A percentile compares a stretch with the other conserved stretches of the same genome.
phyloP scores from a whole-genome alignment of 2,888 invertebrate species.

The Nomada flava region DNA sequence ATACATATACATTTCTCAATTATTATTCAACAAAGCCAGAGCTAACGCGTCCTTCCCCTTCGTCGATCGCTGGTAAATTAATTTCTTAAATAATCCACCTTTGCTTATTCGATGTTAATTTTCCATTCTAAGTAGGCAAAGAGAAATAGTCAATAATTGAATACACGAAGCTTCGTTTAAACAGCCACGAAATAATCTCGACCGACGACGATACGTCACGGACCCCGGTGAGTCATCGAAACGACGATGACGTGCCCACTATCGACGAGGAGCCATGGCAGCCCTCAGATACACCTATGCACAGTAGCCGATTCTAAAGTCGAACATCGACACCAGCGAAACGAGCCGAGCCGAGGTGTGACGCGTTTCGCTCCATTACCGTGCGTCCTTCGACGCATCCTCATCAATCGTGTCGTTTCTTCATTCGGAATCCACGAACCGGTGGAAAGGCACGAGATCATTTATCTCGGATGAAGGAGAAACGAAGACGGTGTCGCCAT shows the following conservation, averaged over 20 bases:
- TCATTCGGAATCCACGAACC: slow-evolving; percentile 32
- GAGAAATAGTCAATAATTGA: too few species aligned
- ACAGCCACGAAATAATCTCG: neutral
- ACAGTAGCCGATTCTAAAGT: slow-evolving; percentile 26
- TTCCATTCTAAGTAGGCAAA: too few species aligned
- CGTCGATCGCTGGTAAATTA: neutral
- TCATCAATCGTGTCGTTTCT: slow-evolving; percentile 17
- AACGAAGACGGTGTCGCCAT: slow-evolving; percentile 35
- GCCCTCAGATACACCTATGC: neutral
- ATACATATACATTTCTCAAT: too few species aligned
- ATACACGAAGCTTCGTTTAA: slow-evolving; percentile 6
- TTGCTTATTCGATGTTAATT: too few species aligned
- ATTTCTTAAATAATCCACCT: neutral
- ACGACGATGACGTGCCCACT: slow-evolving; percentile 32
- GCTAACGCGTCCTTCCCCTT: neutral
- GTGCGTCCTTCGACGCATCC: slow-evolving; percentile 6
- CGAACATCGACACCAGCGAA: neutral
- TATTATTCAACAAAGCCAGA: too few species aligned
- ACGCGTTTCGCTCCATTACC: slow-evolving; percentile 18
- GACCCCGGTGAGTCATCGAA: slow-evolving; percentile 38
- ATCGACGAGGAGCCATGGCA: neutral
- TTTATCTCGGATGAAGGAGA: slow-evolving; percentile 39
- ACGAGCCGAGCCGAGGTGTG: slow-evolving; percentile 1
- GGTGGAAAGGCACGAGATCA: slow-evolving; percentile 41
- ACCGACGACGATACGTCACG: slow-evolving; percentile 5